phyloP scores from a whole-genome alignment of 2,113 vertebrate species.

The Caretta caretta region DNA sequence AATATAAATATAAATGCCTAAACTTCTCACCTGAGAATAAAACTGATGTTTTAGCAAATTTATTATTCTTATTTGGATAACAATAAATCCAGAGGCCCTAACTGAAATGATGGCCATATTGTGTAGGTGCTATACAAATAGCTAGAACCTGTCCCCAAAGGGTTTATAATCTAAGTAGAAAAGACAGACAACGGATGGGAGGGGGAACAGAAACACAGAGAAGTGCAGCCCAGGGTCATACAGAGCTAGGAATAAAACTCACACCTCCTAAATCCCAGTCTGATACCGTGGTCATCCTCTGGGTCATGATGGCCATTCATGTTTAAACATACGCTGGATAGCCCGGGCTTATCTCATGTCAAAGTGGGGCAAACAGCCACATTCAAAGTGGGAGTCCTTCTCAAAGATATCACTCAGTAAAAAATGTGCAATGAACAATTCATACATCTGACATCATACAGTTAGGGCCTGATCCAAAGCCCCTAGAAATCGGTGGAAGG shows the following conservation, averaged over 20 bases:
- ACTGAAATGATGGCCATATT: background rate
- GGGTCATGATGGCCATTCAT: background rate
- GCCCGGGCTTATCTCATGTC: background rate
- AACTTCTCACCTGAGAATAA: background rate
- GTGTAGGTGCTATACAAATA: background rate
- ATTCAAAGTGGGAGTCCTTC: background rate
- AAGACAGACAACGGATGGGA: background rate
- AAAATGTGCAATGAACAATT: accelerated
- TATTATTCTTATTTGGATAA: background rate
- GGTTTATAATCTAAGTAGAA: background rate
- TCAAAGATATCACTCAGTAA: background rate
- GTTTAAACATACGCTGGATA: background rate
- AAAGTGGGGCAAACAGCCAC: background rate
- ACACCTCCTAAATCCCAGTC: background rate
- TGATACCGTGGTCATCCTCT: background rate
- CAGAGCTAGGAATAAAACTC: background rate
- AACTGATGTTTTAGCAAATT: background rate
- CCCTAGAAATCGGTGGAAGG: background rate
- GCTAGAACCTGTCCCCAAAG: accelerated
- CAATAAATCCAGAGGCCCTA: background rate
- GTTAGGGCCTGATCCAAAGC: background rate
- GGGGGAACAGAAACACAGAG: background rate
- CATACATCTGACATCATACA: background rate
- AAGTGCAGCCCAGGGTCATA: background rate
- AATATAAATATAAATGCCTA: background rate